Percentiles rank a stretch among this genome's conserved stretches.
These are phyloP conservation scores for Melipona beecheii DNA, from an alignment of 2,888 invertebrate species.

Conservation along the genomic window DNA sequence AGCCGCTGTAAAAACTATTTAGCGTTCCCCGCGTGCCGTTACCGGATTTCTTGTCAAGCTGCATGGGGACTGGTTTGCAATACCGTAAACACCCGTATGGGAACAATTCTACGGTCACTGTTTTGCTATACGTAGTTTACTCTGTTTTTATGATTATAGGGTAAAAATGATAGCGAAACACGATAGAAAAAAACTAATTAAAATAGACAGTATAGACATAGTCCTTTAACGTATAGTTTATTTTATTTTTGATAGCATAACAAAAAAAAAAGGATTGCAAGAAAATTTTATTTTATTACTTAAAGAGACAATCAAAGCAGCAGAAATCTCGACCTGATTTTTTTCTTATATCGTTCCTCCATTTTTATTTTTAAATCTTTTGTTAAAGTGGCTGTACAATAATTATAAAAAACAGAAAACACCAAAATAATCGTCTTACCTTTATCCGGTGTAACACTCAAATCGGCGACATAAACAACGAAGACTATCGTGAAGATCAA, in stretches of 20 bases:
- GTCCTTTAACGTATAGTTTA: neutral
- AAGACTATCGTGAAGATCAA: constrained; percentile 37
- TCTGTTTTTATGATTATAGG: neutral
- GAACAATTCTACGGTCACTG: constrained; percentile 1
- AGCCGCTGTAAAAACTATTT: constrained; percentile 66
- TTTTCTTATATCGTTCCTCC: neutral
- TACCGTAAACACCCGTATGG: constrained; percentile 25
- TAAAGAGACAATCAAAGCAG: no score
- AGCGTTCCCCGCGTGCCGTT: constrained; percentile 60
- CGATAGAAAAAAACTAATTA: neutral
- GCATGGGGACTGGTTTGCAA: constrained; percentile 72
- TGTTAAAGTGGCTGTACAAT: neutral
- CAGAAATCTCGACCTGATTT: neutral
- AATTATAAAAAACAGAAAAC: neutral
- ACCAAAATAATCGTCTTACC: constrained; percentile 40
- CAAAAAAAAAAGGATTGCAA: no score
- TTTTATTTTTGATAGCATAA: neutral
- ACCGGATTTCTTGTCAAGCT: constrained; percentile 74
- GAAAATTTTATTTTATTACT: no score
- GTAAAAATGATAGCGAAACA: neutral
- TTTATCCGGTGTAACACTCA: constrained; percentile 47
- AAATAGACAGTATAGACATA: neutral
- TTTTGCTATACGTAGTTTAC: neutral
- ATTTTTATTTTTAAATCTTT: neutral
- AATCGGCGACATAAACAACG: constrained; percentile 16